Base-by-base conservation (phyloP, 2,888 invertebrate species). In the Reticulitermes lucifugus region DNA sequence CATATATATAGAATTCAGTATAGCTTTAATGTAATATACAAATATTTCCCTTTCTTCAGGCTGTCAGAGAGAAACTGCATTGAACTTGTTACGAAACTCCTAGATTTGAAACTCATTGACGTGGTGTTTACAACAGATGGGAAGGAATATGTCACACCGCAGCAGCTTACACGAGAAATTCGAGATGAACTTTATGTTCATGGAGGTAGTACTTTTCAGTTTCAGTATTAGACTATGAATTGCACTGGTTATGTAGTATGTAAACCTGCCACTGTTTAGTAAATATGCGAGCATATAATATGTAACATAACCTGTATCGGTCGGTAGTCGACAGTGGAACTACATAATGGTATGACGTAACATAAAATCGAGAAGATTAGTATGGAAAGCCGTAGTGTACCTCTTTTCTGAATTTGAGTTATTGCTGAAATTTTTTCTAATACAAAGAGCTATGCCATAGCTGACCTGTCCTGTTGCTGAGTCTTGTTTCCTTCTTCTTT, bases 51-150 rank as follows among this genome's bases (percentile, higher is more conserved):
- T 86, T 85, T 25, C 9, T 65, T n/a, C 90, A 98, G 98, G 90
- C 93, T 99, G 84, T 98, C 99, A 0, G 99, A 99, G 90, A 93
- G 98, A 87, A 99, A 99, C 90, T 99, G 99, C 89, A 94, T 99
- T 83, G 99, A 99, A 93, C 97, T 99, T 86, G 96, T 99, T 10
- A 95, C 95, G 84, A 96, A 97, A 90, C 91, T 99, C 84, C 93
- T 97, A 86, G 96, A 98, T 88, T 92, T 95, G 75, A 96, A 96
- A 89, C 92, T 98, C 83, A 92, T 99, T 71, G 97, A 99, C 90
- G 96, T 99, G 0, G 95, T 99, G 85, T 98, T 96, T 90, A 99
- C 99, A 1, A 96, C 94, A 88, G 99, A 99, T 93, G 99, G 99
- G 21, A 98, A 98, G 91, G 98, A 99, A 90, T 99, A 99, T 90